phyloP scores from a whole-genome alignment of 2,797 vertebrate genomes.

The Hypotaenidia philippensis region DNA sequence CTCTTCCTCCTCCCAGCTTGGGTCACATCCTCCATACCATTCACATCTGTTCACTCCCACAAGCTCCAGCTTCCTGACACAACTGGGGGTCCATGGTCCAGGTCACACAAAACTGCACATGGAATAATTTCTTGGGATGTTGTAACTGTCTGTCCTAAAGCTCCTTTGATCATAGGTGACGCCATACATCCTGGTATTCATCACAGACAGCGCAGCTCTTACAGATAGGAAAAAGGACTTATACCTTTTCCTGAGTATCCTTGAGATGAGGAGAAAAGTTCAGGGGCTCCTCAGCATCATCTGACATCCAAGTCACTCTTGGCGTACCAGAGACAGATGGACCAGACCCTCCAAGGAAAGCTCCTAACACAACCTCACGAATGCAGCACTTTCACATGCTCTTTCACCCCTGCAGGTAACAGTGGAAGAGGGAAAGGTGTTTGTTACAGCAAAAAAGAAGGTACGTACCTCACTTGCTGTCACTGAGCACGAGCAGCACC shows the following conservation, averaged over 20 bases:
- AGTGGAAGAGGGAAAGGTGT: constrained; percentile 84
- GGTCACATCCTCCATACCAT: accelerated
- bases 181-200: not conserved
- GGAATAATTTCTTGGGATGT: not conserved
- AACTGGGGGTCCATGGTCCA: not conserved
- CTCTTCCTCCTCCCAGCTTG: not conserved
- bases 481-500: not conserved
- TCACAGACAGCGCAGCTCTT: not conserved
- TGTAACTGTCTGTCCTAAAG: not conserved
- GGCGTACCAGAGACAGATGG: not conserved
- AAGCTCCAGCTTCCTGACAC: not conserved
- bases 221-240: not conserved
- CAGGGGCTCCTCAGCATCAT: not conserved
- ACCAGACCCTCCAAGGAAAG: not conserved
- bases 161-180: not conserved
- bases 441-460: constrained; percentile 82
- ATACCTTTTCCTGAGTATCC: not conserved
- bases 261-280: not conserved
- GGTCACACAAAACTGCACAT: not conserved
- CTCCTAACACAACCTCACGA: not conserved
- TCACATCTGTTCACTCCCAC: not conserved
- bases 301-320: not conserved
- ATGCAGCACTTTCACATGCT: not conserved
- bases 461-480: constrained; percentile 69
- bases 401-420: constrained; percentile 80